Evolutionary conservation across 1,140 invertebrate species (phyloP).

Genomic region (Zaprionus camerounensis): DNA sequence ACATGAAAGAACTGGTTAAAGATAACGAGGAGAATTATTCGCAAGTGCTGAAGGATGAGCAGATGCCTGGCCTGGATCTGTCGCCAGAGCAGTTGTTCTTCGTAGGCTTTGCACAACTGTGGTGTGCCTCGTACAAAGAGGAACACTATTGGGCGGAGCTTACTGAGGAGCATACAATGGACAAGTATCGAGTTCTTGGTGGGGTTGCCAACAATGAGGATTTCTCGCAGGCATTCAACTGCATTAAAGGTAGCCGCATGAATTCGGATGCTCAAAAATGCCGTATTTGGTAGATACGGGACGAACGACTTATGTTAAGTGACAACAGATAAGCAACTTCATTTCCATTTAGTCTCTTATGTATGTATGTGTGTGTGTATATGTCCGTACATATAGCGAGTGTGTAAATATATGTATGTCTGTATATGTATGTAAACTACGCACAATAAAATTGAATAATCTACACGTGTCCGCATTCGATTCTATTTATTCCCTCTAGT

Average conservation of each 20-base stretch:
- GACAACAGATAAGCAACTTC: slow-evolving; percentile 33
- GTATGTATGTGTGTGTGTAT: neutral
- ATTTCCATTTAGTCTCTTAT: slow-evolving; percentile 17
- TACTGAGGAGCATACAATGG: slow-evolving; percentile 62
- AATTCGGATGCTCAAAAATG: slow-evolving; percentile 86
- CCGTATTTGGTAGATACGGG: slow-evolving; percentile 56
- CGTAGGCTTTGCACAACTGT: slow-evolving; percentile 93
- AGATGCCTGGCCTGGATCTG: slow-evolving; percentile 92
- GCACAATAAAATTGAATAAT: slow-evolving; percentile 24
- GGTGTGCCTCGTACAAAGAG: slow-evolving; percentile 73
- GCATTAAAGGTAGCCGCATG: slow-evolving; percentile 86
- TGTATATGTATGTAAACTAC: slow-evolving; percentile 17
- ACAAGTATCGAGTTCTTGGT: slow-evolving; percentile 87
- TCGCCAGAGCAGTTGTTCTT: slow-evolving; percentile 96
- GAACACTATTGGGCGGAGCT: slow-evolving; percentile 75
- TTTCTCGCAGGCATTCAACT: slow-evolving; percentile 87
- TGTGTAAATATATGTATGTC: neutral
- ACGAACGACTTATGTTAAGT: slow-evolving; percentile 9
- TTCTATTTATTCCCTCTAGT: slow-evolving; percentile 38
- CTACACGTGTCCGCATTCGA: neutral
- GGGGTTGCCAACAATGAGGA: slow-evolving; percentile 88
- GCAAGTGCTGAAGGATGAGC: slow-evolving; percentile 85
- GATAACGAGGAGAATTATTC: slow-evolving; percentile 74
- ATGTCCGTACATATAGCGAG: neutral
- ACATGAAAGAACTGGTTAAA: slow-evolving; percentile 74